Percentiles rank a stretch among this genome's conserved stretches.
These are phyloP conservation scores for Cynodonichthys magdalenae DNA, from an alignment of 2,797 vertebrate species.

Conservation along the genomic window DNA sequence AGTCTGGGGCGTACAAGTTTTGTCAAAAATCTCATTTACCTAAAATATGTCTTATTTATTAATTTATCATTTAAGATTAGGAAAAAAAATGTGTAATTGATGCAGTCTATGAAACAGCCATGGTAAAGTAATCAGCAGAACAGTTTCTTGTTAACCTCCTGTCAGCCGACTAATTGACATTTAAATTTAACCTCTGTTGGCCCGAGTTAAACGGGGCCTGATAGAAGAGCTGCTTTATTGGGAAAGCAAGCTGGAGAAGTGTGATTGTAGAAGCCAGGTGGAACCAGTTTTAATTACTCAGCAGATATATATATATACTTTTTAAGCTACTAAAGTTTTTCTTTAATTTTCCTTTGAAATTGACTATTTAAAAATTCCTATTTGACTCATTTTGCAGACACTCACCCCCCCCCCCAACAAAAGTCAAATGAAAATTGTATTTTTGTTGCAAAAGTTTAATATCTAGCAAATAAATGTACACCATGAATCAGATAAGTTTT, in stretches of 20 bases:
- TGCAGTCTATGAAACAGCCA: background rate
- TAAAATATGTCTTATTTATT: background rate
- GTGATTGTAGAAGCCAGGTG: conserved; percentile 1
- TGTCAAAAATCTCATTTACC: no score
- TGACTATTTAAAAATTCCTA: no score
- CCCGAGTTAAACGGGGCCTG: background rate
- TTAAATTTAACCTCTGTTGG: background rate
- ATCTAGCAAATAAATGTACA: no score
- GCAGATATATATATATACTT: no score
- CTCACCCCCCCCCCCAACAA: no score
- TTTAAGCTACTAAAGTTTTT: no score
- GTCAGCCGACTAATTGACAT: conserved; percentile 10
- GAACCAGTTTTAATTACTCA: conserved; percentile 20
- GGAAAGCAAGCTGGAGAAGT: background rate
- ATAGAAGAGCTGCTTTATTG: background rate
- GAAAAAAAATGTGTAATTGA: background rate
- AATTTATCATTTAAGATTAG: background rate
- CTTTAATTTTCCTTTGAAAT: no score
- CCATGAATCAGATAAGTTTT: no score
- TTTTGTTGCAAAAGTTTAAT: no score
- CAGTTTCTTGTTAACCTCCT: conserved; percentile 7
- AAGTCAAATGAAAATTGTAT: no score
- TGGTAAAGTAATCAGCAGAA: conserved; percentile 2
- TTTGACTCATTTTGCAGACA: no score
- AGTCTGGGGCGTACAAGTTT: no score